phyloP scores from a whole-genome alignment of 2,888 invertebrate species.

The Bedellia somnulentella region DNA sequence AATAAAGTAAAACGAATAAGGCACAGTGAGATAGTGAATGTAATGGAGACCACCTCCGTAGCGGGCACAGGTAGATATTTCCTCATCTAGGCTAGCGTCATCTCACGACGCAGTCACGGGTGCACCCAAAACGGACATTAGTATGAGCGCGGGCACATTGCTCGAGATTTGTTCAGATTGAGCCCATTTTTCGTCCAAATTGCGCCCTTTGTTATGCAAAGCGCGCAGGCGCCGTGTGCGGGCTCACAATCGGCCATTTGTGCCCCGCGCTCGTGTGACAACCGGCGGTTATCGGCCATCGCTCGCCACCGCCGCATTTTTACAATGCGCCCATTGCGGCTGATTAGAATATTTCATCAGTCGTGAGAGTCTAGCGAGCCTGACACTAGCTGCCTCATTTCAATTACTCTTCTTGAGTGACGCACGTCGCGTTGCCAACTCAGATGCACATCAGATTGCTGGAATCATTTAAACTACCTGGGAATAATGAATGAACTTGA shows the following conservation, averaged over 20 bases:
- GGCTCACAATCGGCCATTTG: conserved; percentile 42
- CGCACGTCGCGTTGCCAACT: no score
- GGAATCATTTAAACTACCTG: no score
- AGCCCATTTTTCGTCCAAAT: conserved; percentile 57
- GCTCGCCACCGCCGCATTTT: conserved; percentile 28
- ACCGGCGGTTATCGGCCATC: conserved; percentile 45
- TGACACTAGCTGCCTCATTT: conserved; percentile 19
- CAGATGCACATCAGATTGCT: no score
- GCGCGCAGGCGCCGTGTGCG: conserved; percentile 56
- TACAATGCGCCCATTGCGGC: conserved; percentile 39
- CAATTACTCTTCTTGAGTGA: no score
- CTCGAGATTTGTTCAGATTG: conserved; percentile 40
- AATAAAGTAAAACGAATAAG: no score
- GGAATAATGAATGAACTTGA: no score
- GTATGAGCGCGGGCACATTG: conserved; percentile 20
- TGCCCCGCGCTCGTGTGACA: conserved; percentile 39
- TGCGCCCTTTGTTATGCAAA: conserved; percentile 60
- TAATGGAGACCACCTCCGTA: conserved; percentile 2
- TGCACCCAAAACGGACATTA: no score
- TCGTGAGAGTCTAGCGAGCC: conserved; percentile 11
- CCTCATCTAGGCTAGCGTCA: conserved; percentile 4
- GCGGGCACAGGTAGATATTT: conserved; percentile 3
- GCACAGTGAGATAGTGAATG: no score
- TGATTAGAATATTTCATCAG: conserved; percentile 57
- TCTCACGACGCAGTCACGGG: conserved; percentile 5